These are phyloP conservation scores for Schmidtea mediterranea DNA, from an alignment of 1,140 invertebrate genomes.

Conservation along the genomic window DNA sequence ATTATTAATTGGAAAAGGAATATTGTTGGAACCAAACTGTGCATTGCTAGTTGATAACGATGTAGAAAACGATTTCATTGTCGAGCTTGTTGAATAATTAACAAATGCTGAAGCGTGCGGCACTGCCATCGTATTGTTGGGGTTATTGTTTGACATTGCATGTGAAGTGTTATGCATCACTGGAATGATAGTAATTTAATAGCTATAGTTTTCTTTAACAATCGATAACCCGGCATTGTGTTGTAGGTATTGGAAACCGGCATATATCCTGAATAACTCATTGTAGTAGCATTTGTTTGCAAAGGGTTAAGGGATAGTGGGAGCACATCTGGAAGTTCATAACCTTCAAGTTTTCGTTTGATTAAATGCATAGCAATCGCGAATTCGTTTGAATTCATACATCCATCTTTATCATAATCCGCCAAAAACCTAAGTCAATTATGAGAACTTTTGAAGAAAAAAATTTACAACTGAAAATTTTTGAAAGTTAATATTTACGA, in stretches of 20 bases:
- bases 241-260: no score
- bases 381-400: conserved; percentile 82
- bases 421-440: conserved; percentile 71
- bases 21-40: no score
- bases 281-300: no score
- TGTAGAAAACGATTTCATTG: neutral
- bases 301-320: conserved; percentile 37
- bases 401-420: conserved; percentile 79
- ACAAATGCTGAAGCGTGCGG: neutral
- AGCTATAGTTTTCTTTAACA: neutral
- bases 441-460: no score
- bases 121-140: no score
- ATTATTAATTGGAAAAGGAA: no score
- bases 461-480: no score
- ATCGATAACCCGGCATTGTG: neutral
- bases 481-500: no score
- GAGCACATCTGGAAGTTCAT: conserved; percentile 55
- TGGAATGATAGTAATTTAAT: neutral
- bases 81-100: neutral
- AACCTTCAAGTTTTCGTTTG: conserved; percentile 49
- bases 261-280: no score
- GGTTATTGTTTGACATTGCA: neutral
- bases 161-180: neutral
- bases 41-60: neutral
- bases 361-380: conserved; percentile 90